A percentile compares a stretch with the other conserved stretches of the same genome.
Conservation (phyloP, 2,888 invertebrate species). For the Sinodicranocentrus sp. region DNA sequence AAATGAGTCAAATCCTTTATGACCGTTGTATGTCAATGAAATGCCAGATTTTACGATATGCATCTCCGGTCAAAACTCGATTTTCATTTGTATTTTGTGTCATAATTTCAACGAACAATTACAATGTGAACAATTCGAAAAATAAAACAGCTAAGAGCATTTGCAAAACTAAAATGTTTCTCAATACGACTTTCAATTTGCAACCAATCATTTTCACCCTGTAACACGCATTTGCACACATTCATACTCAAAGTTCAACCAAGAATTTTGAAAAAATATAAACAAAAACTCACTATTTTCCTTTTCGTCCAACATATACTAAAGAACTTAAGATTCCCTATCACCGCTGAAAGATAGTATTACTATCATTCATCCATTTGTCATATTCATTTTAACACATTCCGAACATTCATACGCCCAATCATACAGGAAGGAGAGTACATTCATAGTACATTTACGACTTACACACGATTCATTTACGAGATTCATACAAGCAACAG, state of each 20-base stretch:
- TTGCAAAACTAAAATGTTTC: slow-evolving; percentile 47
- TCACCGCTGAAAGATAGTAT: slow-evolving; percentile 35
- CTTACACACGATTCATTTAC: slow-evolving; percentile 4
- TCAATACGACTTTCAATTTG: slow-evolving; percentile 34
- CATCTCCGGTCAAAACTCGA: not conserved
- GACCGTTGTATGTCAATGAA: not conserved
- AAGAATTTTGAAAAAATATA: slow-evolving; percentile 40
- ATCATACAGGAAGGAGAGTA: slow-evolving; percentile 4
- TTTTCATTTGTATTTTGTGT: not conserved
- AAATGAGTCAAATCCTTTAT: no score
- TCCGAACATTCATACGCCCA: slow-evolving; percentile 50
- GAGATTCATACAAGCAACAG: not conserved
- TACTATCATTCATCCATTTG: slow-evolving; percentile 32
- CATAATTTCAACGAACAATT: slow-evolving; percentile 30
- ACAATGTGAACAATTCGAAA: slow-evolving; percentile 39
- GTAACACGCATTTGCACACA: slow-evolving; percentile 50
- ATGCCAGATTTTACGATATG: not conserved
- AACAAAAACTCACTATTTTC: slow-evolving; percentile 35
- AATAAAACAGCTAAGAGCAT: slow-evolving; percentile 42
- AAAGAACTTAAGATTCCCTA: not conserved
- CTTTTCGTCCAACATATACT: not conserved
- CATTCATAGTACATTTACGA: not conserved
- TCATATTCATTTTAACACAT: slow-evolving; percentile 36
- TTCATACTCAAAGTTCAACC: slow-evolving; percentile 50
- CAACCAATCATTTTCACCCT: slow-evolving; percentile 56